Evolutionary conservation across 2,797 vertebrate genomes (phyloP).

Genomic region (Danio choprae): DNA sequence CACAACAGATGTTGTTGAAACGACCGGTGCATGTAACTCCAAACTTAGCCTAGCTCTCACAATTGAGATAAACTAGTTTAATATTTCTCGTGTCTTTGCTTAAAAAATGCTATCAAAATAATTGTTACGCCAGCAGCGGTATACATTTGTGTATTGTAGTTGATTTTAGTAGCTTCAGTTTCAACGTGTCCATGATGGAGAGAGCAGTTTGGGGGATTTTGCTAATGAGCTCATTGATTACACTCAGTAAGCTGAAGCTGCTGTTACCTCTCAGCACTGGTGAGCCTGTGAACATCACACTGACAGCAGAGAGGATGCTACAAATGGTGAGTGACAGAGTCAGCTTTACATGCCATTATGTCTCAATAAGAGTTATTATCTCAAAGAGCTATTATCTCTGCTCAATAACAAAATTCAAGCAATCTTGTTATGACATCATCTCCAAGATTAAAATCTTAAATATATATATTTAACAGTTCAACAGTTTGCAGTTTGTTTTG

Average conservation of each 20-base stretch:
- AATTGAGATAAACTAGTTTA: neutral
- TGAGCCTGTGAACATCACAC: constrained; percentile 63
- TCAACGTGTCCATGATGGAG: neutral
- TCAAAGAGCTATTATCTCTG: neutral
- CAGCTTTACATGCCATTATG: constrained; percentile 7
- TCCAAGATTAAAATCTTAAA: neutral
- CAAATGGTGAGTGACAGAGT: constrained; percentile 66
- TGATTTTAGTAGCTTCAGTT: neutral
- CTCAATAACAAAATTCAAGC: neutral
- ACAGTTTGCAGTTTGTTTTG: neutral
- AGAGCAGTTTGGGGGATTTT: constrained; percentile 17
- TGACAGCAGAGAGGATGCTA: constrained; percentile 73
- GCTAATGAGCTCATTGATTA: constrained; percentile 43
- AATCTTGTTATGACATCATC: neutral
- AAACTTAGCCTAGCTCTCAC: neutral
- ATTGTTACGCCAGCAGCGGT: neutral
- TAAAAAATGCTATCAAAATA: neutral
- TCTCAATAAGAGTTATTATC: constrained; percentile 10
- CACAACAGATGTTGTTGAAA: neutral
- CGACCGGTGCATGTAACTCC: neutral
- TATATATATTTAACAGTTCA: no score
- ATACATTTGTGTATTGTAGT: constrained; percentile 4
- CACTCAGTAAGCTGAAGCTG: constrained; percentile 57
- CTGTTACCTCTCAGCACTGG: constrained; percentile 67
- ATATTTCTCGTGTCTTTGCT: neutral